Evolutionary conservation across 2,113 vertebrate genomes (phyloP), one percentile per base, ranked within the genome.

Genomic region (Anseranas semipalmata): DNA sequence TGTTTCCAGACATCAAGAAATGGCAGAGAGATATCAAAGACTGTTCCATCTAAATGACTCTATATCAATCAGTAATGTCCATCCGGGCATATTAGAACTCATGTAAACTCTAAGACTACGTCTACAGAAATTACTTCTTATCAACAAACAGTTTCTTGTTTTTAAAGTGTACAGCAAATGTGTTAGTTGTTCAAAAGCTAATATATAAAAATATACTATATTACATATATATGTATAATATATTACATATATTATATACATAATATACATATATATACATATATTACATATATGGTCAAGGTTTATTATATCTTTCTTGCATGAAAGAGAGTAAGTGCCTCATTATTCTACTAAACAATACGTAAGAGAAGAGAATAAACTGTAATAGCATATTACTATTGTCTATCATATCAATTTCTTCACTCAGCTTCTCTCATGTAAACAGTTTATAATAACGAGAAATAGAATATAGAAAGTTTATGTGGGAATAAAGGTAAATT

Each of bases 231-330:
- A 33, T 48, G 67, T 3, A n/a, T n/a, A n/a, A 14, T 19, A 62
- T 1, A 33, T n/a, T 4, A 43, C 14, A 43, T 7, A 50, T 4
- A n/a, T 1, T n/a, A n/a, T n/a, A n/a, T n/a, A n/a, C n/a, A n/a
- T n/a, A n/a, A n/a, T n/a, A n/a, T n/a, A n/a, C n/a, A n/a, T n/a
- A n/a, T n/a, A n/a, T n/a, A 33, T 48, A 73, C 4, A 14, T 19
- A 62, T 1, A 33, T 4, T 4, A 43, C 14, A 43, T 7, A 50
- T 4, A n/a, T 1, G 43, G 43, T 30, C 8, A 58, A 84, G 24
- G 46, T 53, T 70, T 92, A 45, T 7, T 25, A 32, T 75, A 72
- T 37, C 33, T 74, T 45, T 37, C 37, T 74, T 45, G 19, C 17
- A 62, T 19, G 37, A 62, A 80, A 50, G n/a, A 55, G 77, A 53